Evolutionary conservation across 2,888 invertebrate genomes (phyloP).

Genomic region (Andrena trimmerana): DNA sequence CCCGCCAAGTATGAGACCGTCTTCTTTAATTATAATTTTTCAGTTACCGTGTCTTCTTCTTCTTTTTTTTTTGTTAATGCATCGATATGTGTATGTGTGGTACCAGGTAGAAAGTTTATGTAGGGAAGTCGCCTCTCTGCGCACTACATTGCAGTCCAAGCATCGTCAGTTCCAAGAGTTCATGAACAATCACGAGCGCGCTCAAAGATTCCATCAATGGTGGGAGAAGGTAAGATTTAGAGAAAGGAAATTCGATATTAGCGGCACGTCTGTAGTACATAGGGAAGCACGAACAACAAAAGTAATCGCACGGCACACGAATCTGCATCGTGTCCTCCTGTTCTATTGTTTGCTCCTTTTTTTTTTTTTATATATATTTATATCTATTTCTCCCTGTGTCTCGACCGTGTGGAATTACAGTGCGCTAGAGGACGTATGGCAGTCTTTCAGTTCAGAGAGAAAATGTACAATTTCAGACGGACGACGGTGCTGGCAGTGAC

Average conservation of each 20-base stretch:
- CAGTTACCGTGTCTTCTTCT: conserved; percentile 55
- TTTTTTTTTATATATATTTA: neutral
- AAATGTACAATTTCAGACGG: conserved; percentile 82
- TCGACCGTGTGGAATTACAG: neutral
- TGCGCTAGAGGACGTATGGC: neutral
- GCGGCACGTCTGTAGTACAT: conserved; percentile 41
- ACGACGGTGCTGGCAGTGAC: conserved; percentile 81
- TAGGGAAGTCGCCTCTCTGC: conserved; percentile 85
- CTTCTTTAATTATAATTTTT: conserved; percentile 64
- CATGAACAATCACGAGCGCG: conserved; percentile 81
- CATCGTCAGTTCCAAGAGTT: conserved; percentile 84
- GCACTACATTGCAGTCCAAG: conserved; percentile 84
- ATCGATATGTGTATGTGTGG: conserved; percentile 84
- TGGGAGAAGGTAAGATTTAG: conserved; percentile 81
- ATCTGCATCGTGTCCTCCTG: conserved; percentile 39
- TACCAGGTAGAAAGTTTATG: conserved; percentile 85
- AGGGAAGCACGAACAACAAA: conserved; percentile 34
- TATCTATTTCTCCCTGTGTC: neutral
- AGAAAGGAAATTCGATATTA: conserved; percentile 26
- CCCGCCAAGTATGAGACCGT: conserved; percentile 21
- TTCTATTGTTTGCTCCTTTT: neutral
- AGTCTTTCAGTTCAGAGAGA: conserved; percentile 23
- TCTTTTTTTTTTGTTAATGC: conserved; percentile 83
- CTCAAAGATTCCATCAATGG: conserved; percentile 76
- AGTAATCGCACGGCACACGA: conserved; percentile 44